phyloP scores from a whole-genome alignment of 2,113 vertebrate species.

The Ptyas mucosa region DNA sequence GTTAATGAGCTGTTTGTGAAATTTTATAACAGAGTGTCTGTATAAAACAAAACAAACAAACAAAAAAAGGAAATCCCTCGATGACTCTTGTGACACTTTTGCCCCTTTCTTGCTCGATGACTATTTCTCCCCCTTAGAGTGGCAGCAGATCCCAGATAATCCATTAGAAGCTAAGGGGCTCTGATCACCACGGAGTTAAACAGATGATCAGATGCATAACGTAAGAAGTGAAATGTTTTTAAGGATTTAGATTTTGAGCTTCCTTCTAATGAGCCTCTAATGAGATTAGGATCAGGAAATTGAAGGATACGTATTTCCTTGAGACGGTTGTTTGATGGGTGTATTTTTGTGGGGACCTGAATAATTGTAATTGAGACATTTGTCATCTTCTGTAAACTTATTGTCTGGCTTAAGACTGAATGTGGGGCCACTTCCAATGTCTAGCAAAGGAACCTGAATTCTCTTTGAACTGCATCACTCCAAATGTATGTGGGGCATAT shows the following conservation, averaged over 20 bases:
- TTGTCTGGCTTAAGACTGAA: rapidly evolving
- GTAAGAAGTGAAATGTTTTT: not conserved
- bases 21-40: slow-evolving; percentile 69
- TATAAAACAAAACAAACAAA: not conserved
- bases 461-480: not conserved
- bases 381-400: not conserved
- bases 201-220: slow-evolving; percentile 6
- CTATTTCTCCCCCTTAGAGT: slow-evolving; percentile 39
- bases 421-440: not conserved
- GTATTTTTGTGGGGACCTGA: not conserved
- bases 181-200: slow-evolving; percentile 48
- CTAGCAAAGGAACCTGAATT: not conserved
- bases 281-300: slow-evolving; percentile 3
- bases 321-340: not conserved
- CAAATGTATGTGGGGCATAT: not conserved
- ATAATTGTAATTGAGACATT: not conserved
- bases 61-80: slow-evolving; percentile 11
- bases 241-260: slow-evolving; percentile 1
- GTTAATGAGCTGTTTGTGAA: slow-evolving; percentile 74
- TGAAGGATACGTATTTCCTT: not conserved
- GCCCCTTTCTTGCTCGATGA: slow-evolving; percentile 51
- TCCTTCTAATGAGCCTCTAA: slow-evolving; percentile 31
- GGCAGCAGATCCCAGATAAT: slow-evolving; percentile 46
- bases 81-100: slow-evolving; percentile 51
- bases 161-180: slow-evolving; percentile 40